Evolutionary conservation across 2,113 vertebrate genomes (phyloP), one percentile per base, ranked within the genome.

Genomic region (Nothoprocta perdicaria): DNA sequence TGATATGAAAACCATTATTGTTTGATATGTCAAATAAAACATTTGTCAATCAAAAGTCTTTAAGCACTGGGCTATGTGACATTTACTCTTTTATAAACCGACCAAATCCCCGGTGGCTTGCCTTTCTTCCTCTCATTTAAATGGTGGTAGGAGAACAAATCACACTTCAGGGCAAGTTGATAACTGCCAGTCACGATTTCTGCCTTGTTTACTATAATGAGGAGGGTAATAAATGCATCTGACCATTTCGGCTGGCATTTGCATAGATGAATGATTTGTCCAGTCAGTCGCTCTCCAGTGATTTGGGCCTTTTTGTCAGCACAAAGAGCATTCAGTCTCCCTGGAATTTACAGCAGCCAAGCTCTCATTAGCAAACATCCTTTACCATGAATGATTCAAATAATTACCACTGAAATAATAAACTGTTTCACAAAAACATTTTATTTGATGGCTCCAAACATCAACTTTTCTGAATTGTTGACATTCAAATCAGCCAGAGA

Each of bases 191-290:
- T 98, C 98, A 98, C 97, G 98, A 98, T 97, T 98, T 96, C 95
- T 97, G 96, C 97, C 97, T 97, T 98, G 98, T 98, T 98, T 98
- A 97, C 97, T 97, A 98, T 98, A 98, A 98, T 98, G 97, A 98
- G 98, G 97, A 98, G 97, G 97, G 98, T 98, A 98, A 98, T 98
- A 98, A 98, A 98, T 98, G 97, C 98, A 97, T 96, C 96, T 98
- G 98, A 98, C 98, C 98, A 98, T 98, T 98, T 98, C 98, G 96
- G 98, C 98, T 99, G 98, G 98, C 98, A 99, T 99, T 99, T 98
- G 98, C 98, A 98, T 98, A 98, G 98, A 98, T 98, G 98, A 99
- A 98, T 98, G 98, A 98, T 98, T 98, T 98, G 98, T 98, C 98
- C 98, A 97, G 97, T 98, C 98, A 97, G 97, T 98, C 18, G 95